Evolutionary conservation across 2,113 vertebrate species (phyloP), one percentile per base, ranked within the genome.

Genomic region (Hippopotamus amphibius): DNA sequence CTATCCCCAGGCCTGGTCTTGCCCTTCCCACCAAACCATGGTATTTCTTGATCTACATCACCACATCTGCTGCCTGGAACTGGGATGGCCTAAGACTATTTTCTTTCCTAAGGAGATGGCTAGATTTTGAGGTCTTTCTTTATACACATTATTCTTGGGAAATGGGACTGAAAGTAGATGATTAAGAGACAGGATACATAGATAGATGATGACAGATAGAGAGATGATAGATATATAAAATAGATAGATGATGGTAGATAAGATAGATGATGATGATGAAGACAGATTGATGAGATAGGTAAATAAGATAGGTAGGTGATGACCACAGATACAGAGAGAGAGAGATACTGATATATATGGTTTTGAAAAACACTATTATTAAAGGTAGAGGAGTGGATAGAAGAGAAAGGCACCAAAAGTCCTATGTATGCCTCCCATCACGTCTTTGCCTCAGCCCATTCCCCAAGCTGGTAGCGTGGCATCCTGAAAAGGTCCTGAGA

Each of bases 41-140:
- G 4, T 59, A 66, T 80, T 81, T 95, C 48, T 92, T 83, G 24
- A n/a, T 81, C 65, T 82, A 46, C n/a, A 55, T 48, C 72, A 94
- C 46, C 30, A 19, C 19, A 68, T 68, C 28, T 92, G 74, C 55
- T 87, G 11, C 33, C 85, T 61, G n/a, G 55, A 83, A 86, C 48
- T 71, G n/a, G 28, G 8, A 88, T 30, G 28, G 28, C 68, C 12
- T 6, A 76, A 96, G 37, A 80, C 14, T 72, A 50, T 3, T 28
- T 92, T 74, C 69, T 93, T 96, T 84, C 57, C 92, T 90, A 90
- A 93, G 7, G 55, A 95, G 3, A 65, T 90, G 61, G 68, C 61
- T 96, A 19, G 28, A 90, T 87, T 94, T 26, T 66, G 59, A 95
- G 24, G 41, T 74, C 24, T 69, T 89, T 57, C 92, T 94, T 95